Evolutionary conservation across 2,113 vertebrate species (phyloP).

Genomic region (Patagioenas fasciata): DNA sequence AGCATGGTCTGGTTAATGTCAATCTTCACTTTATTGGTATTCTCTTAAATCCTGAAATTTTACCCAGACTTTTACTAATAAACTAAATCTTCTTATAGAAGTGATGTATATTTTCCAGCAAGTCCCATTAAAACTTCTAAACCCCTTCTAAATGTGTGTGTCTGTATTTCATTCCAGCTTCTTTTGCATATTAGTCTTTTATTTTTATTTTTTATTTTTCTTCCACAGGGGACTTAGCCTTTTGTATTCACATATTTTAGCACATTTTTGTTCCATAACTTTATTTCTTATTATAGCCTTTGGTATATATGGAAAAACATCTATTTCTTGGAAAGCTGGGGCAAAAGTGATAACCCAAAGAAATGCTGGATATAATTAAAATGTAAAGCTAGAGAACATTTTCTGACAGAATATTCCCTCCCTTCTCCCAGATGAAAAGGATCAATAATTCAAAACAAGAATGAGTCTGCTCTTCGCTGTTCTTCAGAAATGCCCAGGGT

Average conservation of each 20-base stretch:
- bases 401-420: background rate
- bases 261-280: background rate
- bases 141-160: background rate
- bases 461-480: background rate
- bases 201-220: conserved; percentile 10
- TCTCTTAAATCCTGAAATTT: conserved; percentile 84
- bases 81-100: conserved; percentile 67
- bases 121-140: conserved; percentile 31
- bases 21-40: conserved; percentile 82
- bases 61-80: conserved; percentile 78
- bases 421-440: fast-evolving
- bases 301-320: background rate
- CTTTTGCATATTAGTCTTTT: background rate
- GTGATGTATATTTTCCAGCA: conserved; percentile 46
- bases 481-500: background rate
- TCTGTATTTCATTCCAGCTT: background rate
- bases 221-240: background rate
- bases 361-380: background rate
- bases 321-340: background rate
- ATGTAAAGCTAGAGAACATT: background rate
- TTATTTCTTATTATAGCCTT: background rate
- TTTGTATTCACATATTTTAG: background rate
- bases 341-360: background rate
- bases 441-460: background rate
- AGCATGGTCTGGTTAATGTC: conserved; percentile 84